Evolutionary conservation across 1,140 invertebrate genomes (phyloP), one percentile per base, ranked within the genome.

Genomic region (Camponotus vicinus): DNA sequence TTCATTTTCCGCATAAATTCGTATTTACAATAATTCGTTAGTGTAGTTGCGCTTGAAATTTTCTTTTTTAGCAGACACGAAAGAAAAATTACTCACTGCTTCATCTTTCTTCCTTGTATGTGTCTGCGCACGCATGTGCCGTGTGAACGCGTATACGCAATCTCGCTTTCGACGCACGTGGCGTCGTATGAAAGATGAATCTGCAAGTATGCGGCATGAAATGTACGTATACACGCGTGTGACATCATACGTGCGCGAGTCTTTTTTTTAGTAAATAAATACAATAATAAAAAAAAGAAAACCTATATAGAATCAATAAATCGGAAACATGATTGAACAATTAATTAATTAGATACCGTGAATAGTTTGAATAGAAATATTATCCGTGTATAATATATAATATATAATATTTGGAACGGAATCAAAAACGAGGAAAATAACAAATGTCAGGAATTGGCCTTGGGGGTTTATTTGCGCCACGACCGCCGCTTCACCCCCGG

Each of bases 11-110:
- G 85, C 84, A 63, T 85, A 92, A 88, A 90, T 86, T 92, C 92
- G 90, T 92, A 93, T 93, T 88, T 93, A 93, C 93, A 93, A 90
- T 92, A 92, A 91, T 92, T 92, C 87, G 84, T 91, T 92, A 88
- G 71, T 91, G 87, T 86, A 91, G 77, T 90, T 77, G 86, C 85
- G 82, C 75, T 77, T 80, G 83, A 42, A 87, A 83, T 73, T 85
- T 88, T 89, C 69, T 63, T 63, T 64, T 86, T 83, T 70, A 57
- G 64, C 75, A 63, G 76, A 87, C 75, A 73, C 75, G 57, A 84
- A 85, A 80, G 76, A 88, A 67, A 57, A 69, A 57, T 85, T 52
- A 61, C 66, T 78, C 87, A 85, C 85, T 69, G 61, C 66, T 82
- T 82, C 55, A 21, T 70, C 66, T 63, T 40, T 87, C 40, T 67